Conservation (phyloP, 2,797 vertebrate genomes). For the Myotis myotis region DNA sequence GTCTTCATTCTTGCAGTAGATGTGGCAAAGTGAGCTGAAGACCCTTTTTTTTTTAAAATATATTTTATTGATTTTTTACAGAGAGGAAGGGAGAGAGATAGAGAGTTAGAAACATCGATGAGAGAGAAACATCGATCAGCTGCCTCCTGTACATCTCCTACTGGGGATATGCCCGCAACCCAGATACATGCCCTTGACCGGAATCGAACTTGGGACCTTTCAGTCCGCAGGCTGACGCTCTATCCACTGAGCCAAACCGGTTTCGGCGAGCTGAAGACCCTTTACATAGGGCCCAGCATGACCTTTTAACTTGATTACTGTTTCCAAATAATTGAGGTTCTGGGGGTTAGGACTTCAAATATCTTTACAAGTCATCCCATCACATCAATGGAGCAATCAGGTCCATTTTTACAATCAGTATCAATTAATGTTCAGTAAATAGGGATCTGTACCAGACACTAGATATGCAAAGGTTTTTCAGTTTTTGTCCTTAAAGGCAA, state of each 20-base stretch:
- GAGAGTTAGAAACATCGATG: no score
- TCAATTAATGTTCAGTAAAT: not conserved
- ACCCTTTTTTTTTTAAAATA: no score
- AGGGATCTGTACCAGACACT: not conserved
- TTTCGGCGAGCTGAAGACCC: no score
- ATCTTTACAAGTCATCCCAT: not conserved
- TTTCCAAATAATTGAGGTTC: not conserved
- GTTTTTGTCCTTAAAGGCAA: not conserved
- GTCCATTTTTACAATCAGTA: not conserved
- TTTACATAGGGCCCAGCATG: not conserved
- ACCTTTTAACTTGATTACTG: not conserved
- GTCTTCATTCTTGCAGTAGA: not conserved
- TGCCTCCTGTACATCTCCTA: no score
- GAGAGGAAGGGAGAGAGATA: no score
- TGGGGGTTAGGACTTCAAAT: not conserved
- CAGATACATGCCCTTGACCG: no score
- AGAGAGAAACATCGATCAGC: no score
- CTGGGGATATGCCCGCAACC: no score
- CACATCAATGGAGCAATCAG: not conserved
- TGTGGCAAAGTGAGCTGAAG: not conserved
- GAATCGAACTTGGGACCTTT: no score
- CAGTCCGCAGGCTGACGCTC: no score
- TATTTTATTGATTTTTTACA: no score
- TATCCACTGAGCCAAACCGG: no score
- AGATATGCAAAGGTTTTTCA: not conserved